Evolutionary conservation across 2,113 vertebrate species (phyloP).

Genomic region (Oenanthe melanoleuca): DNA sequence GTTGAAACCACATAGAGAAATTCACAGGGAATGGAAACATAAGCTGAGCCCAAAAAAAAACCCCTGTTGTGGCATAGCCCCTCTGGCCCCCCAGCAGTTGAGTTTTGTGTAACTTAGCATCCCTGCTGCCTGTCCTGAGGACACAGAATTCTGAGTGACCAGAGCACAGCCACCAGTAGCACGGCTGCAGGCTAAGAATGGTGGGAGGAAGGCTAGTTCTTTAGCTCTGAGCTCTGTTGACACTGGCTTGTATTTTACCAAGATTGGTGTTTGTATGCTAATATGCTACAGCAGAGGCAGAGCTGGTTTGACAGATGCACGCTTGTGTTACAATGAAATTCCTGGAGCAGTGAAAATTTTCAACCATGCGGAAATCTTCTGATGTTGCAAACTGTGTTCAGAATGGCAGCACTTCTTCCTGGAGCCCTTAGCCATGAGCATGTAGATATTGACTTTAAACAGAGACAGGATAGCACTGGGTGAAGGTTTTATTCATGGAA

Average conservation of each 20-base stretch:
- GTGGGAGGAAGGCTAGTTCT: background rate
- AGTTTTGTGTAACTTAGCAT: background rate
- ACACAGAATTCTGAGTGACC: background rate
- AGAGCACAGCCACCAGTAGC: background rate
- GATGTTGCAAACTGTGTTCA: background rate
- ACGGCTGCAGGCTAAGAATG: background rate
- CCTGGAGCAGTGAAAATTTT: constrained; percentile 6
- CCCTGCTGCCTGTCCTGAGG: background rate
- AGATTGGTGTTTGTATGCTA: background rate
- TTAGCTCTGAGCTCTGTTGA: constrained; percentile 4
- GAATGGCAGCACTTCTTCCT: background rate
- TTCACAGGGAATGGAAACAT: background rate
- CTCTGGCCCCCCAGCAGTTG: background rate
- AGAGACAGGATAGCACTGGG: background rate
- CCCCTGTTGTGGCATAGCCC: background rate
- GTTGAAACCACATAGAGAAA: background rate
- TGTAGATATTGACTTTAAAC: background rate
- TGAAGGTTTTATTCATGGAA: background rate
- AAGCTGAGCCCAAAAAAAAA: background rate
- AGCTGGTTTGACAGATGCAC: background rate
- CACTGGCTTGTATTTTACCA: background rate
- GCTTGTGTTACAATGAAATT: background rate
- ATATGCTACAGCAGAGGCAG: background rate
- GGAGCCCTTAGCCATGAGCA: background rate
- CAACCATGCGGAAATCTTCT: background rate